These are phyloP conservation scores for Gobio gobio DNA, from an alignment of 2,113 vertebrate species.

Conservation along the genomic window DNA sequence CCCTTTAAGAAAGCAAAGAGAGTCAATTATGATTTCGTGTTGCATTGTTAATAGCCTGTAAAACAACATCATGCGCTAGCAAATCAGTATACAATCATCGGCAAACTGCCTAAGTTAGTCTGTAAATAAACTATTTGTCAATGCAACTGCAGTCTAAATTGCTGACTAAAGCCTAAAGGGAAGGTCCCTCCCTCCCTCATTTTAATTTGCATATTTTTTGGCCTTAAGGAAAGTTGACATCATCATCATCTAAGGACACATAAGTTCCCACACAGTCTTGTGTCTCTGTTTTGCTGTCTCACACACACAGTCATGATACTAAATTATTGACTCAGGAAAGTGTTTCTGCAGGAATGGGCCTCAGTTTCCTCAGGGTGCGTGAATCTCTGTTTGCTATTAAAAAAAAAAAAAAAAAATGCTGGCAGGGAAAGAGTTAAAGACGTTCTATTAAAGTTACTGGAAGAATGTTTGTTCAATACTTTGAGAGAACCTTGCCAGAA, in stretches of 20 bases:
- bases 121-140: not conserved
- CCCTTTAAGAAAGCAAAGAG: not conserved
- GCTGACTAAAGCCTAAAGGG: not conserved
- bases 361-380: not conserved
- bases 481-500: too few relatives aligned
- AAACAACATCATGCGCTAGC: not conserved
- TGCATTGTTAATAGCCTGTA: not conserved
- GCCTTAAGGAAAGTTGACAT: constrained; percentile 58
- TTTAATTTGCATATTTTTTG: constrained; percentile 39
- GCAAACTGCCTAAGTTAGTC: not conserved
- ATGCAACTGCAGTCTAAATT: not conserved
- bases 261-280: constrained; percentile 23
- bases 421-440: too few relatives aligned
- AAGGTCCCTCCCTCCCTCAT: not conserved
- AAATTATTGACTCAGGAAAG: constrained; percentile 44
- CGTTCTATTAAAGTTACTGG: too few relatives aligned
- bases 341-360: constrained; percentile 49
- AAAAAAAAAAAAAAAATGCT: too few relatives aligned
- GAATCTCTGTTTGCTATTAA: not conserved
- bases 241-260: constrained; percentile 32
- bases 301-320: constrained; percentile 53
- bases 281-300: constrained; percentile 18
- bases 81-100: not conserved
- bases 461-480: too few relatives aligned
- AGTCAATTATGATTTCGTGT: not conserved